These are phyloP conservation scores for Gonatopus flavifemur DNA, from an alignment of 1,140 invertebrate genomes.

Conservation along the genomic window DNA sequence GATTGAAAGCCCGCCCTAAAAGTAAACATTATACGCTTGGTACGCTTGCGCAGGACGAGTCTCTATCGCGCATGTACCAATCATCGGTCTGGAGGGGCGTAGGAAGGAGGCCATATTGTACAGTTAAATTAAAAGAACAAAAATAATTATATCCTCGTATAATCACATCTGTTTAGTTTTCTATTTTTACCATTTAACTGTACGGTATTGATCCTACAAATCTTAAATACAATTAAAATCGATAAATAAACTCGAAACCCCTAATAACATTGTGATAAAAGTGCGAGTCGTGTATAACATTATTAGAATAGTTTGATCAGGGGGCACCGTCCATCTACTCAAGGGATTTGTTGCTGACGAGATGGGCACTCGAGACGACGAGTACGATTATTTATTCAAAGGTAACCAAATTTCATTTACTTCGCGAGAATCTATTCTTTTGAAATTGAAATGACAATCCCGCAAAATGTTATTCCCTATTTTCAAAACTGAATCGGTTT, in stretches of 20 bases:
- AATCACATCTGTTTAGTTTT: conserved; percentile 13
- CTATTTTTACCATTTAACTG: conserved; percentile 11
- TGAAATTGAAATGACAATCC: background rate
- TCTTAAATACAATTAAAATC: background rate
- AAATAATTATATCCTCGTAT: conserved; percentile 43
- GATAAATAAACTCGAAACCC: background rate
- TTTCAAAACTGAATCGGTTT: no score
- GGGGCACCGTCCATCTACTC: conserved; percentile 18
- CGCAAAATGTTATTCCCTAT: no score
- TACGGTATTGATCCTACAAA: background rate
- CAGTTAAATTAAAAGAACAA: conserved; percentile 59
- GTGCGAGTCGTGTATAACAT: background rate
- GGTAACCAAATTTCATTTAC: conserved; percentile 68
- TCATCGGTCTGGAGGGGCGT: conserved; percentile 41
- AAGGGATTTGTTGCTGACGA: conserved; percentile 50
- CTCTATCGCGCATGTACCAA: conserved; percentile 15
- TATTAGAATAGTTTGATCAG: conserved; percentile 21
- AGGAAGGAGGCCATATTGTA: conserved; percentile 61
- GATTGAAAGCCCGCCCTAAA: no score
- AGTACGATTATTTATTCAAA: conserved; percentile 99
- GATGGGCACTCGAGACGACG: conserved; percentile 97
- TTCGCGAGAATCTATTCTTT: background rate
- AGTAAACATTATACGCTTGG: background rate
- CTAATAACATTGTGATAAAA: background rate
- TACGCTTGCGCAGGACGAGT: background rate